Percentiles rank a stretch among this genome's conserved stretches.
phyloP scores from a whole-genome alignment of 2,888 invertebrate genomes.

The Eilema griseolum region DNA sequence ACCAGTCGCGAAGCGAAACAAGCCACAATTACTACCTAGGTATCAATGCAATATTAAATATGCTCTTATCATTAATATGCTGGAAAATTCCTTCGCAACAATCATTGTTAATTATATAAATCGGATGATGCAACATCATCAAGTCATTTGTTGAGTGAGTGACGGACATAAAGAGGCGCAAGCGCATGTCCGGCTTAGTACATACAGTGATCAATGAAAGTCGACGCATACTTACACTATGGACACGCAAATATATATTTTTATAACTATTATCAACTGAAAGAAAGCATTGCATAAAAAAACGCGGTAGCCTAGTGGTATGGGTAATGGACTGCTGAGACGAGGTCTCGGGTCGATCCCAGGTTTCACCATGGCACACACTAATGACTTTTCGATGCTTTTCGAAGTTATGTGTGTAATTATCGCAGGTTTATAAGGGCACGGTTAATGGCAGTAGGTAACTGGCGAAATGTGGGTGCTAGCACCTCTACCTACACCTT shows the following conservation, averaged over 20 bases:
- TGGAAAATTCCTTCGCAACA: constrained; percentile 1
- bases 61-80: background rate
- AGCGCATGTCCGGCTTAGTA: constrained; percentile 3
- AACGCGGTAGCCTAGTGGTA: too few species aligned
- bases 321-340: too few species aligned
- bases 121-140: constrained; percentile 40
- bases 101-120: constrained; percentile 13
- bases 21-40: background rate
- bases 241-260: background rate
- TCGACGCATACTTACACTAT: background rate
- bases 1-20: background rate
- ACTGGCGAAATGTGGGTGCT: too few species aligned
- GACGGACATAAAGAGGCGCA: constrained; percentile 15
- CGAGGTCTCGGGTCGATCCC: too few species aligned
- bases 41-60: background rate
- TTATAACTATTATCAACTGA: background rate
- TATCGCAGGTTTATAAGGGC: too few species aligned
- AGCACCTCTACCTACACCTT: too few species aligned
- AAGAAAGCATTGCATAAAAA: background rate
- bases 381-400: too few species aligned
- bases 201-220: background rate
- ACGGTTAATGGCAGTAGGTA: too few species aligned
- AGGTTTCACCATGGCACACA: too few species aligned
- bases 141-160: constrained; percentile 10
- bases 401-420: too few species aligned